Evolutionary conservation across 1,140 invertebrate species (phyloP), one percentile per base, ranked within the genome.

Genomic region (Drosophila quadrilineata): DNA sequence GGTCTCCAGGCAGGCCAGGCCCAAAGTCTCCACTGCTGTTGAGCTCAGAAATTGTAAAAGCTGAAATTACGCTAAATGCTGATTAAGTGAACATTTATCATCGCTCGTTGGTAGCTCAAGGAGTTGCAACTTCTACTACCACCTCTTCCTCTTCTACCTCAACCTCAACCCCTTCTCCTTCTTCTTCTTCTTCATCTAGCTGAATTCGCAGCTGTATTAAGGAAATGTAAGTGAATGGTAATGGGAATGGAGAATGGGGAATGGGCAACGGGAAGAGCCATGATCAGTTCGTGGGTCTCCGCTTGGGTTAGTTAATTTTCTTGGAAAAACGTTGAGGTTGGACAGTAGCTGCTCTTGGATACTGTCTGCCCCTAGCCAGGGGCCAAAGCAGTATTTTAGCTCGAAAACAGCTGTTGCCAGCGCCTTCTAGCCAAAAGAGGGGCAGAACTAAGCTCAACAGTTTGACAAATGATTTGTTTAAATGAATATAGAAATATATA

Each of bases 31-130:
- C 3, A 16, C 12, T 26, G 9, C 26, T 35, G 68, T 35, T 57
- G 38, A 53, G 33, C 56, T 45, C 46, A 74, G 74, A 76, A 87
- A 74, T 68, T 80, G 75, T 77, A 71, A 85, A 82, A 79, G 80
- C 86, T 88, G 67, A 88, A 88, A 88, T 88, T 88, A 88, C 79
- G 82, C 86, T 88, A 88, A 88, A 88, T 86, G 86, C 86, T 88
- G 86, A 88, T 88, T 88, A 88, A 88, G 86, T 88, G 86, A 73
- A 88, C 86, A 88, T 88, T 88, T 88, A 88, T 88, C 86, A 88
- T 85, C 65, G 77, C 77, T 84, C 68, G 77, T 84, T 82, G 77
- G 56, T n/a, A 46, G 53, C 31, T 19, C 19, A 36, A 28, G 12
- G 12, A 40, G 52, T 41, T 16, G 14, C 43, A 40, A 28, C 21